Percentiles rank a stretch among this genome's conserved stretches.
These are phyloP conservation scores for Helicoverpa armigera DNA, from an alignment of 1,140 invertebrate species.

Conservation along the genomic window DNA sequence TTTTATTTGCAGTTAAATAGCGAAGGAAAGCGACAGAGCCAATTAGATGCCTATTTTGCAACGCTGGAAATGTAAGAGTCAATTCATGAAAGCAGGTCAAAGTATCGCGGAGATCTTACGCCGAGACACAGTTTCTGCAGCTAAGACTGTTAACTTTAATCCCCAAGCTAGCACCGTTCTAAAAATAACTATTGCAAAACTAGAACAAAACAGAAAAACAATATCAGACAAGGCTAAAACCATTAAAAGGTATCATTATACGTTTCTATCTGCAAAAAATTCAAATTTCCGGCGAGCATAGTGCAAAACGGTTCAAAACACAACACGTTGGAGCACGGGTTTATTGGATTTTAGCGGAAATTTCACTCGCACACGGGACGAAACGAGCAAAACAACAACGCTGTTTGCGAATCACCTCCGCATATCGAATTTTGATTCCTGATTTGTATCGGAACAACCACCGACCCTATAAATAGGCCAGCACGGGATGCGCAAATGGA, in stretches of 20 bases:
- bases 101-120: slow-evolving; percentile 6
- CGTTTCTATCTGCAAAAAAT: slow-evolving; percentile 37
- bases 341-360: slow-evolving; percentile 83
- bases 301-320: slow-evolving; percentile 41
- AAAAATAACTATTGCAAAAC: slow-evolving; percentile 7
- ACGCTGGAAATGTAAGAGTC: slow-evolving; percentile 1
- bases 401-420: slow-evolving; percentile 74
- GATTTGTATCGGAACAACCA: slow-evolving; percentile 70
- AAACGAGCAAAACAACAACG: slow-evolving; percentile 65
- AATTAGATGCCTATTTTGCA: slow-evolving; percentile 17
- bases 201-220: background rate
- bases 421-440: slow-evolving; percentile 79
- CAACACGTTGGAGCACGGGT: slow-evolving; percentile 49
- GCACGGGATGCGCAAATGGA: slow-evolving; percentile 59
- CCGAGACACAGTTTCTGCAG: slow-evolving; percentile 11
- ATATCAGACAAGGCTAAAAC: background rate
- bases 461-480: slow-evolving; percentile 50
- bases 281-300: slow-evolving; percentile 42
- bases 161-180: slow-evolving; percentile 3
- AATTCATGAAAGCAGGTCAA: slow-evolving; percentile 16
- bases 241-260: slow-evolving; percentile 35
- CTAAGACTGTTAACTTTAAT: slow-evolving; percentile 19
- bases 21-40: slow-evolving; percentile 13
- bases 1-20: background rate
- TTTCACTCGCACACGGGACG: slow-evolving; percentile 69